Percentiles rank a stretch among this genome's conserved stretches.
Conservation (phyloP, 2,797 vertebrate genomes). For the Decapterus maruadsi region DNA sequence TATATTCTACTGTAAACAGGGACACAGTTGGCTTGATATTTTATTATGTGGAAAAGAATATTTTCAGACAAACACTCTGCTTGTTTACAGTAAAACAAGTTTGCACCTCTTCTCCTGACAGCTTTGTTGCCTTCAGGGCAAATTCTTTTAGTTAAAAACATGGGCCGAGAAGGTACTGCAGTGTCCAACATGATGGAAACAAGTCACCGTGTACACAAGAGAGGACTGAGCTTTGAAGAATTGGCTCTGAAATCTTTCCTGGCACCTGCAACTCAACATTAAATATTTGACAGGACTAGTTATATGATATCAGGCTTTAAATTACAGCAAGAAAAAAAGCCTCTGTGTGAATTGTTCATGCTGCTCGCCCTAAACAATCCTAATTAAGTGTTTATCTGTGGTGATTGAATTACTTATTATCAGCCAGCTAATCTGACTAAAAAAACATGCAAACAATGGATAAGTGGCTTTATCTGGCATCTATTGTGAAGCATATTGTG, state of each 20-base stretch:
- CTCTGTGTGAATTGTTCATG: background rate
- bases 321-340: background rate
- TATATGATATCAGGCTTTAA: background rate
- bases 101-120: conserved; percentile 19
- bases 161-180: conserved; percentile 10
- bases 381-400: conserved; percentile 35
- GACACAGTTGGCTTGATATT: conserved; percentile 29
- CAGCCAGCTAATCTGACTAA: conserved; percentile 44
- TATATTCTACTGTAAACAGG: conserved; percentile 21
- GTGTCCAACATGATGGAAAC: conserved; percentile 24
- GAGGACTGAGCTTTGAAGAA: conserved; percentile 3
- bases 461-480: conserved; percentile 30
- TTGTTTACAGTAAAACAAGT: conserved; percentile 59
- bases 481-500: conserved; percentile 25
- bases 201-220: background rate
- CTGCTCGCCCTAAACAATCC: conserved; percentile 16
- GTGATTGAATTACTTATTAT: conserved; percentile 47
- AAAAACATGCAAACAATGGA: conserved; percentile 37
- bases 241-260: conserved; percentile 1
- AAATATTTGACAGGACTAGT: background rate
- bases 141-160: conserved; percentile 46
- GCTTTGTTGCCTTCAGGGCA: conserved; percentile 35
- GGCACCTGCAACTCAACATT: conserved; percentile 1
- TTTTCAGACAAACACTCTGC: conserved; percentile 26
- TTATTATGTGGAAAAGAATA: conserved; percentile 30